Percentiles rank a stretch among this genome's conserved stretches.
Evolutionary conservation across 1,140 invertebrate genomes (phyloP).

Genomic region (Melipona quadrifasciata): DNA sequence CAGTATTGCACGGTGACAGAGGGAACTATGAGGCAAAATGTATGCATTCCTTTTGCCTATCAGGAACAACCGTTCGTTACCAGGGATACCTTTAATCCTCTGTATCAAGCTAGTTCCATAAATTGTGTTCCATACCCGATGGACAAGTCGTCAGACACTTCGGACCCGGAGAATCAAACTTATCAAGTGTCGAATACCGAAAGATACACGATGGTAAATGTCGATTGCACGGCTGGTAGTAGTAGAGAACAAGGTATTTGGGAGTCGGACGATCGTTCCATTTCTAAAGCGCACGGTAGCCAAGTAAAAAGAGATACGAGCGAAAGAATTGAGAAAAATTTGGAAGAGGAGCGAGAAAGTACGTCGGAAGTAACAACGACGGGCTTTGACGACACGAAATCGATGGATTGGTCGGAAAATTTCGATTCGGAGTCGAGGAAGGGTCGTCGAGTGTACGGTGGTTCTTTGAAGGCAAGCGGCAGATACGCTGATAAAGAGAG

Average conservation of each 20-base stretch:
- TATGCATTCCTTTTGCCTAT: slow-evolving; percentile 59
- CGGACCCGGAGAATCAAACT: slow-evolving; percentile 57
- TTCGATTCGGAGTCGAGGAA: slow-evolving; percentile 32
- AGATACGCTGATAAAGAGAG: slow-evolving; percentile 43
- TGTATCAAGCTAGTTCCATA: slow-evolving; percentile 32
- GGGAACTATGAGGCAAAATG: slow-evolving; percentile 42
- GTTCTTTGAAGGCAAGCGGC: slow-evolving; percentile 64
- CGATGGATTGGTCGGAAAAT: not conserved
- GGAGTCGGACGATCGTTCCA: slow-evolving; percentile 47
- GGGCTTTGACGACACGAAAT: slow-evolving; percentile 30
- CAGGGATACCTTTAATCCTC: slow-evolving; percentile 23
- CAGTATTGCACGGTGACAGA: slow-evolving; percentile 54
- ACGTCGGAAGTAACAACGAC: slow-evolving; percentile 23
- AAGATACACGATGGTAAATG: slow-evolving; percentile 53
- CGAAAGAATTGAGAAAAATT: not conserved
- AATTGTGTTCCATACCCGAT: slow-evolving; percentile 24
- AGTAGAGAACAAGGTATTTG: slow-evolving; percentile 48
- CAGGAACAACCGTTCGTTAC: slow-evolving; percentile 37
- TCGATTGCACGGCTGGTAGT: slow-evolving; percentile 54
- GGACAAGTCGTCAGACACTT: slow-evolving; percentile 51
- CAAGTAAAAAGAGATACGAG: not conserved
- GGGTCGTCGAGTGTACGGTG: slow-evolving; percentile 58
- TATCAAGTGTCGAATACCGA: slow-evolving; percentile 51
- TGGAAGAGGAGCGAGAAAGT: slow-evolving; percentile 4
- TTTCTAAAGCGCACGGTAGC: slow-evolving; percentile 54